Evolutionary conservation across 53 echinoderm and acorn worm genomes (phyloP), one percentile per base, ranked within the genome.

Genomic region (Temnopleurus reevesii): DNA sequence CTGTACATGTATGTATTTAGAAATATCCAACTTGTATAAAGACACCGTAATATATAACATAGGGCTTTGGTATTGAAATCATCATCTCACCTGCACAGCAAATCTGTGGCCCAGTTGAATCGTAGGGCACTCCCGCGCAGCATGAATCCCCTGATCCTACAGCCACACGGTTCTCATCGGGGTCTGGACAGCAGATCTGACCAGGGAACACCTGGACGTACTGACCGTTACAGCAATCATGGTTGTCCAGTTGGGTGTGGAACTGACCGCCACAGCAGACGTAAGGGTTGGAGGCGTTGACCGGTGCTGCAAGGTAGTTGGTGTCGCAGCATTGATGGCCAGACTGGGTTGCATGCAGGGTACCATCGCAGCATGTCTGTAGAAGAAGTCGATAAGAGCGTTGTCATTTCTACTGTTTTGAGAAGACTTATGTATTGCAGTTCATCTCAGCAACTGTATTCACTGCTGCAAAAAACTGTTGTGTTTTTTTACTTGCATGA

Each of bases 211-310:
- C 96, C 59, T 86, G 85, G 38, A 95, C 90, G 79, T 98, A 98
- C 89, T 96, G 96, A 44, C 91, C 91, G 9, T 93, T 93, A 90
- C 99, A 98, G 84, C 99, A 98, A 80, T 96, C 89, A 90, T 94
- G 54, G 84, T 92, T 77, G 0, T 66, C 71, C 79, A 71, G 94
- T 81, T 71, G 84, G 0, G 94, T 33, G 43, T 91, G 94, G 96
- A 98, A 98, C 91, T 94, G 94, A 54, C 99, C 99, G 33, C 99
- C 96, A 53, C 99, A 98, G 94, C 98, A 98, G 81, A 91, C 84
- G 55, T 94, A 96, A 4, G 93, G 86, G 26, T 91, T 84, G 45
- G 76, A 35, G 4, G 65, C 63, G 45, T 91, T 84, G 27, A 88
- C 89, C 4, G 95, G 93, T 35, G 80, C 29, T 19, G 83, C 64